These are phyloP conservation scores for Urocynchramus pylzowi DNA, from an alignment of 2,113 vertebrate species.

Conservation along the genomic window DNA sequence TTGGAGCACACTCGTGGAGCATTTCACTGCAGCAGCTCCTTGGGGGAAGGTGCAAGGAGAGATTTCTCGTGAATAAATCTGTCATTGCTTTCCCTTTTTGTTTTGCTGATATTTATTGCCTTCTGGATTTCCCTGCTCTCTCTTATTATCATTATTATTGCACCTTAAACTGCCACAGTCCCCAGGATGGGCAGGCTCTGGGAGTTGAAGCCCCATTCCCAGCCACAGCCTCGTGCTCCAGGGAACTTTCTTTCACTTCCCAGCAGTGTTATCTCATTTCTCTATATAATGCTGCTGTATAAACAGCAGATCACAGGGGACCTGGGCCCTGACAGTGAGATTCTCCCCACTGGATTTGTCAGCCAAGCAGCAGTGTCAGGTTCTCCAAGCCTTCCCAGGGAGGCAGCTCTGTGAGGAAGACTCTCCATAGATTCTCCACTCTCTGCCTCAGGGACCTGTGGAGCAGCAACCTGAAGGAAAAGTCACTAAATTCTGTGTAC, in stretches of 20 bases:
- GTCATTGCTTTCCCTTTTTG: neutral
- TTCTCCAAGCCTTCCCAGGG: neutral
- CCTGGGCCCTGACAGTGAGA: neutral
- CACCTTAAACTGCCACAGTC: neutral
- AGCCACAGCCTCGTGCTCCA: neutral
- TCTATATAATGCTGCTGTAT: neutral
- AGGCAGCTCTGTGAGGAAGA: neutral
- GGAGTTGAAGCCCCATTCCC: neutral
- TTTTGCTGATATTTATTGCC: neutral
- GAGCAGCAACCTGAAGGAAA: neutral
- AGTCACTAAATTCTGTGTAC: neutral
- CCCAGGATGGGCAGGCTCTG: rapidly evolving
- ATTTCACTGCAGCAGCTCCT: neutral
- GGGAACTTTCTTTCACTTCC: neutral
- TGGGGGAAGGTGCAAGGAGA: neutral
- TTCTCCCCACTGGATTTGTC: neutral
- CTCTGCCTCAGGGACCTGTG: neutral
- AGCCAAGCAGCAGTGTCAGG: neutral
- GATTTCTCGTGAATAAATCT: neutral
- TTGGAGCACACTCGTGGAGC: neutral
- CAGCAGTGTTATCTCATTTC: neutral
- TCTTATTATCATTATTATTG: neutral
- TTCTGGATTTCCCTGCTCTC: neutral
- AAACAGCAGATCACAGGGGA: neutral
- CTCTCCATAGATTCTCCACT: neutral